phyloP scores from a whole-genome alignment of 2,888 invertebrate genomes.

The Eupithecia subumbrata region DNA sequence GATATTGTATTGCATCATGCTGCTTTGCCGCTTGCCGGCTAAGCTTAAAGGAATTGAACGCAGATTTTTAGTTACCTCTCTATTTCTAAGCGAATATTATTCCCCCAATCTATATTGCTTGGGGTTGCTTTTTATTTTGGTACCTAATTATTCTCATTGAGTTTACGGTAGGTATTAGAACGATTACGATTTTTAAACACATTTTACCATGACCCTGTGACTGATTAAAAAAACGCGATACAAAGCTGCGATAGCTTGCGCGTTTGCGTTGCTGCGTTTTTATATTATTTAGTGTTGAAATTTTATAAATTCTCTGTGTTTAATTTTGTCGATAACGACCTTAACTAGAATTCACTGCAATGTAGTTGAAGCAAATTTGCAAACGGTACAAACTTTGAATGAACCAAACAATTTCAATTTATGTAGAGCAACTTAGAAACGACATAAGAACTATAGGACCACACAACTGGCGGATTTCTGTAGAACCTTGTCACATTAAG shows the following conservation, averaged over 20 bases:
- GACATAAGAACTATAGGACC: background rate
- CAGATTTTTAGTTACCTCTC: background rate
- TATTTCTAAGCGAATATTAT: background rate
- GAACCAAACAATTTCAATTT: slow-evolving; percentile 9
- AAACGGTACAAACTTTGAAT: slow-evolving; percentile 12
- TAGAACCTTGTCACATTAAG: no score
- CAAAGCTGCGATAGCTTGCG: background rate
- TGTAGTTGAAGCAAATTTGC: slow-evolving; percentile 3
- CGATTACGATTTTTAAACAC: background rate
- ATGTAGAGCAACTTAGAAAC: slow-evolving; percentile 7
- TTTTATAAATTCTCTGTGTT: background rate
- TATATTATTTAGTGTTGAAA: no score
- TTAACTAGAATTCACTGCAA: slow-evolving; percentile 6
- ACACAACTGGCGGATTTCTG: no score
- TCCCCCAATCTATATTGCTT: background rate
- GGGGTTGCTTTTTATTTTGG: background rate
- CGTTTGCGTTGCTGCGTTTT: no score
- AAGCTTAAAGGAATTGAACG: background rate
- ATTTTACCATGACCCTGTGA: background rate
- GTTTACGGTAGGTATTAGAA: background rate
- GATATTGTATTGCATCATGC: slow-evolving; percentile 24
- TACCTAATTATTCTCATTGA: background rate
- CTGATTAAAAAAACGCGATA: background rate
- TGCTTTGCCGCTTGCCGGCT: slow-evolving; percentile 2
- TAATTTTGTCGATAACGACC: background rate